These are phyloP conservation scores for Notamacropus eugenii DNA, from an alignment of 2,797 vertebrate species.

Conservation along the genomic window DNA sequence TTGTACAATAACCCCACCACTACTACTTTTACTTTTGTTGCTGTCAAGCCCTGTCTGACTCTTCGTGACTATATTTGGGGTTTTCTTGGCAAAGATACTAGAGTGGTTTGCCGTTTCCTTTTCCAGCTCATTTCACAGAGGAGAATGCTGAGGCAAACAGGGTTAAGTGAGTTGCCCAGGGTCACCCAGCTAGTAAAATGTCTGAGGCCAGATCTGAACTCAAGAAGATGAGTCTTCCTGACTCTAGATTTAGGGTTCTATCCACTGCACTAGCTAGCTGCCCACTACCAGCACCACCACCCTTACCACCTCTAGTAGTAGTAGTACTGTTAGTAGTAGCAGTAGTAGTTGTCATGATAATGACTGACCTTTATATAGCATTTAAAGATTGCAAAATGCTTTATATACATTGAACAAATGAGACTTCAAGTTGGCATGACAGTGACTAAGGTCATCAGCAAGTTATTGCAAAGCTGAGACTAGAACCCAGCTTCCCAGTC, in stretches of 20 bases:
- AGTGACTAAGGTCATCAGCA: not conserved
- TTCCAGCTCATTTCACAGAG: not conserved
- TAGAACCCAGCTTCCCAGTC: not conserved
- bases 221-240: not conserved
- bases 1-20: not conserved
- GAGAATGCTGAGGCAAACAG: not conserved
- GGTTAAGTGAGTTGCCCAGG: not conserved
- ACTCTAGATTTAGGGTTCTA: not conserved
- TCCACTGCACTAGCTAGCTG: not conserved
- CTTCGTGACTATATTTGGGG: not conserved
- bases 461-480: not conserved
- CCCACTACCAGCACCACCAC: not conserved
- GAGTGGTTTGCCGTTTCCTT: not conserved
- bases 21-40: not conserved
- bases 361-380: not conserved
- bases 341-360: not conserved
- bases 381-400: not conserved
- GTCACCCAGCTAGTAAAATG: not conserved
- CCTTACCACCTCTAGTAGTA: too few species aligned
- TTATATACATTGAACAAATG: too few species aligned
- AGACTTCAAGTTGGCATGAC: not conserved
- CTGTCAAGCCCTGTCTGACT: not conserved
- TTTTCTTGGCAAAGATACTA: not conserved
- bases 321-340: too few species aligned
- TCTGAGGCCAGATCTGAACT: not conserved